These are phyloP conservation scores for Neostethus bicornis DNA, from an alignment of 2,797 vertebrate species.

Conservation along the genomic window DNA sequence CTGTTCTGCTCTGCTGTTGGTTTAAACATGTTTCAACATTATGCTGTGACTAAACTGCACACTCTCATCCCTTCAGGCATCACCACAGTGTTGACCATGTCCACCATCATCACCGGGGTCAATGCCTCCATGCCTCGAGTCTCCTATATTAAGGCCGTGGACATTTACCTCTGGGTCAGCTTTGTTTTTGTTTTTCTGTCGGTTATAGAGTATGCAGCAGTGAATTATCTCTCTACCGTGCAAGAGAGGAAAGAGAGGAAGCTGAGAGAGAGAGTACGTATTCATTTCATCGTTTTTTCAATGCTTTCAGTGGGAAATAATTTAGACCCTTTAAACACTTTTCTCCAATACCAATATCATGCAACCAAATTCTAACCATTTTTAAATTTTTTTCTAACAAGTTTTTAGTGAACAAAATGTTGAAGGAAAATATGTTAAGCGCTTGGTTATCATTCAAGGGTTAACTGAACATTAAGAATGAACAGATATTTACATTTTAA, in stretches of 20 bases:
- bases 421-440: neutral
- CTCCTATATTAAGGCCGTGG: constrained; percentile 86
- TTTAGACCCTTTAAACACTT: neutral
- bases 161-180: constrained; percentile 87
- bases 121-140: constrained; percentile 86
- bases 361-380: neutral
- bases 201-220: constrained; percentile 84
- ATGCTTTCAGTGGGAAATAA: constrained; percentile 6
- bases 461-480: too few relatives aligned
- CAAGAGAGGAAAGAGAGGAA: constrained; percentile 91
- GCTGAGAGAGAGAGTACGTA: constrained; percentile 82
- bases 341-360: neutral
- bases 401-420: neutral
- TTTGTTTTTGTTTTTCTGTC: constrained; percentile 87
- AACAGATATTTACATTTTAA: too few relatives aligned
- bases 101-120: constrained; percentile 86
- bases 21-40: constrained; percentile 4
- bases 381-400: neutral
- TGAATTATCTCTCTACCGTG: constrained; percentile 90
- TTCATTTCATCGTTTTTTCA: neutral
- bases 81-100: constrained; percentile 86
- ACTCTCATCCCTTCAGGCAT: constrained; percentile 71
- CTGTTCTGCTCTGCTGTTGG: neutral
- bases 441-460: too few relatives aligned
- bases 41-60: constrained; percentile 20